Conservation (phyloP, 2,113 vertebrate species). For the Lampris megalopsis region DNA sequence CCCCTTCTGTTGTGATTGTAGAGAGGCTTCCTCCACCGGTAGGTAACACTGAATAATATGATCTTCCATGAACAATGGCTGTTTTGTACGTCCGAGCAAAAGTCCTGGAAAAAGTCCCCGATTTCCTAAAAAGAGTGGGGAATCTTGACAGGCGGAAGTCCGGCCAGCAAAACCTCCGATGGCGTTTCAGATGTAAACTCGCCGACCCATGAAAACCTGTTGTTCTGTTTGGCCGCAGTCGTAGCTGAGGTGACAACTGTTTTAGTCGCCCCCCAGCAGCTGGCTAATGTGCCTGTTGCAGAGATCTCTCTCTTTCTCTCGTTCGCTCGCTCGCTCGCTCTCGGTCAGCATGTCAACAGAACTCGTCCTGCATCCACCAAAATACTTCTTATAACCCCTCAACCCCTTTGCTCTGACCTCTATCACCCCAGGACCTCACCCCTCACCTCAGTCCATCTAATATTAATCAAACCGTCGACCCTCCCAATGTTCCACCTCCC, state of each 20-base stretch:
- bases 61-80: too few relatives aligned
- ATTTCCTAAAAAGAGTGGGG: too few relatives aligned
- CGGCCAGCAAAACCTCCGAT: background rate
- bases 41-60: too few relatives aligned
- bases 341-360: constrained; percentile 26
- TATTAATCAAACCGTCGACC: background rate
- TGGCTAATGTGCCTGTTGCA: constrained; percentile 28
- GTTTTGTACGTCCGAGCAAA: too few relatives aligned
- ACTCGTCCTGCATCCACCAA: constrained; percentile 25
- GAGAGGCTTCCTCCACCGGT: too few relatives aligned
- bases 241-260: constrained; percentile 18
- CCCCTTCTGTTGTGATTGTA: too few relatives aligned
- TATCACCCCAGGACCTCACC: constrained; percentile 8
- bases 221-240: constrained; percentile 5
- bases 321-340: background rate
- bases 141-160: background rate
- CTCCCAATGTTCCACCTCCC: background rate
- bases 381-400: constrained; percentile 16
- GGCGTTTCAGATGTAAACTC: constrained; percentile 32
- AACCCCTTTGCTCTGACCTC: background rate
- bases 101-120: too few relatives aligned
- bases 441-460: constrained; percentile 9
- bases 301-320: background rate
- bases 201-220: constrained; percentile 28
- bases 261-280: constrained; percentile 8